Base-by-base conservation (phyloP, 1,140 invertebrate species). In the Colletes gigas region DNA sequence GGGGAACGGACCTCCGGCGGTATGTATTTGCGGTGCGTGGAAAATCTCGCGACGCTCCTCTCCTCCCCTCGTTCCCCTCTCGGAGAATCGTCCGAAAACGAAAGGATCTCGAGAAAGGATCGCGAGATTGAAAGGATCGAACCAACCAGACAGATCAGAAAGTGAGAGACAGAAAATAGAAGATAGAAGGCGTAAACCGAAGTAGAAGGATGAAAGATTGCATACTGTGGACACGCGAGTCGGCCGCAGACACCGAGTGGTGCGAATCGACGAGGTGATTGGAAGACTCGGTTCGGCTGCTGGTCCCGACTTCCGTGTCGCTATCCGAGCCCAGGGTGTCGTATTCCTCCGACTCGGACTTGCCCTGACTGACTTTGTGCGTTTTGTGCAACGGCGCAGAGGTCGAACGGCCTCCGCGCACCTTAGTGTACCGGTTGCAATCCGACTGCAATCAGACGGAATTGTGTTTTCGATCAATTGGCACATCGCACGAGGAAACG, bases 341-440 rank as follows among this genome's bases (percentile, higher is more conserved):
- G 88, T 95, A 95, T 88, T 95, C 95, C 88, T 95, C 95, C 76
- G 94, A 95, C 92, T 95, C 95, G 78, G 94, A 95, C 91, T 94
- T 94, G 86, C 93, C 93, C 91, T 93, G 92, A 93, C 91, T 92
- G 91, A 91, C 90, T 92, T 93, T 93, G 92, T 93, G 92, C 90
- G 89, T 90, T 93, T 93, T 93, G 91, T 93, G 92, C 90, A 93
- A 92, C 85, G 92, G 92, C 86, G 91, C 93, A 91, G 93, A 93
- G 92, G 92, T 92, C 89, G 92, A 93, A 93, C 93, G 92, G 90
- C 92, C 92, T 88, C 92, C 92, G 92, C 92, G 92, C 88, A 93
- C 91, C 92, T 93, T 93, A 92, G 93, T 91, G 92, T 93, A 93
- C 90, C 93, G 93, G 92, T 93, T 93, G 92, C 93, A 93, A 93